phyloP scores from a whole-genome alignment of 2,113 vertebrate species.

The Elephantulus edwardii region DNA sequence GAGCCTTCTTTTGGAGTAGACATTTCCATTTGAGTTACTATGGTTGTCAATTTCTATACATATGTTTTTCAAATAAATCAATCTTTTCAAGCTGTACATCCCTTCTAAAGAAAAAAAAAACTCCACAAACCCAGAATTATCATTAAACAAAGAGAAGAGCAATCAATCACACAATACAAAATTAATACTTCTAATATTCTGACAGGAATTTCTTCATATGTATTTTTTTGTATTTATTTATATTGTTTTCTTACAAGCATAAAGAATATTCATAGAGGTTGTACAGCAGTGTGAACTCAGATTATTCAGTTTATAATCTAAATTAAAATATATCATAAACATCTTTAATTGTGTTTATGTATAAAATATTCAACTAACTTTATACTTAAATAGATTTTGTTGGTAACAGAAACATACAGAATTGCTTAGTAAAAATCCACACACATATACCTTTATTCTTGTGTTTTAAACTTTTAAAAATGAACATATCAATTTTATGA shows the following conservation, averaged over 20 bases:
- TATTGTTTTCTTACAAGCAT: conserved; percentile 22
- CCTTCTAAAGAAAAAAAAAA: conserved; percentile 5
- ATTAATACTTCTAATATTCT: not conserved
- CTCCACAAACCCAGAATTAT: too few species aligned
- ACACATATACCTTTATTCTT: not conserved
- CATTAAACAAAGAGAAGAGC: not conserved
- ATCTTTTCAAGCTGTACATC: not conserved
- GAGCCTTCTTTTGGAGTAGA: too few species aligned
- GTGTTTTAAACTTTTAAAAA: not conserved
- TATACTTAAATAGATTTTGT: not conserved
- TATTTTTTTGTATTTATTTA: not conserved
- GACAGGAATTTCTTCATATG: not conserved
- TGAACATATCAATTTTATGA: not conserved
- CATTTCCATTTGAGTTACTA: too few species aligned
- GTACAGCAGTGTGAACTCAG: not conserved
- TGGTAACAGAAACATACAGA: not conserved
- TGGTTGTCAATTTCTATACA: too few species aligned
- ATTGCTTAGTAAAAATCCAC: not conserved
- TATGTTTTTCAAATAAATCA: too few species aligned
- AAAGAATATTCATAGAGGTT: conserved; percentile 15
- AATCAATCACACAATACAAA: not conserved
- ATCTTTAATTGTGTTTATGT: not conserved
- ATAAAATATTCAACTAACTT: not conserved
- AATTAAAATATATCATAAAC: not conserved
- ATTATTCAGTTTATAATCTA: not conserved